Evolutionary conservation across 2,113 vertebrate genomes (phyloP).

Genomic region (Mesitornis unicolor): DNA sequence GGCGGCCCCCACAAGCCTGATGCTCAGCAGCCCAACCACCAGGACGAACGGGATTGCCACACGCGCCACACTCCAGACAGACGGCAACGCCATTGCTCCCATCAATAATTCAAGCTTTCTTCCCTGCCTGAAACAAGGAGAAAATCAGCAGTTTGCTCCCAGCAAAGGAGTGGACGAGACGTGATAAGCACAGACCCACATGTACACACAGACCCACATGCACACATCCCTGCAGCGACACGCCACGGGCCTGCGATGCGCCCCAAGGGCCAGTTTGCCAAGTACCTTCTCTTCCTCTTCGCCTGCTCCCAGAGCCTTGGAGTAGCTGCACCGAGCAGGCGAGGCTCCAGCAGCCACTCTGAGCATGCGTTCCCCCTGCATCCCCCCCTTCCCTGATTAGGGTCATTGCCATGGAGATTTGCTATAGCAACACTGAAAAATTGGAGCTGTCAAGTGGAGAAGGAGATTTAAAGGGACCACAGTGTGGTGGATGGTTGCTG

Average conservation of each 20-base stretch:
- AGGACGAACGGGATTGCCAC: constrained; percentile 60
- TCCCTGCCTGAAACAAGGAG: not conserved
- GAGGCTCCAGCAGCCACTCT: constrained; percentile 40
- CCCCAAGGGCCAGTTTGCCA: not conserved
- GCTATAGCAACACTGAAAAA: constrained; percentile 61
- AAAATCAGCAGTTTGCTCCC: not conserved
- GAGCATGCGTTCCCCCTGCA: constrained; percentile 53
- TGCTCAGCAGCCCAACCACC: constrained; percentile 69
- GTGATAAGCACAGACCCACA: fast-evolving
- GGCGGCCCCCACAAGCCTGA: constrained; percentile 65
- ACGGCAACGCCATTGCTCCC: not conserved
- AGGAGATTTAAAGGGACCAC: constrained; percentile 54
- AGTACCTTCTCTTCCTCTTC: constrained; percentile 15
- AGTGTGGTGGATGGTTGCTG: not conserved
- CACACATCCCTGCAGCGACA: fast-evolving
- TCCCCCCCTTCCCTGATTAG: constrained; percentile 17
- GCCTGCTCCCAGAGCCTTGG: not conserved
- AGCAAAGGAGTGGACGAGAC: not conserved
- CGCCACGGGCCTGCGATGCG: fast-evolving
- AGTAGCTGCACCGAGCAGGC: not conserved
- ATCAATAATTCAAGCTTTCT: not conserved
- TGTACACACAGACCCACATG: fast-evolving
- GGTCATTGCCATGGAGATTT: constrained; percentile 65
- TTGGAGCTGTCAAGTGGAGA: constrained; percentile 53
- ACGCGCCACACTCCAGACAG: not conserved